These are phyloP conservation scores for Crotalus horridus DNA, from an alignment of 2,113 vertebrate species.

Conservation along the genomic window DNA sequence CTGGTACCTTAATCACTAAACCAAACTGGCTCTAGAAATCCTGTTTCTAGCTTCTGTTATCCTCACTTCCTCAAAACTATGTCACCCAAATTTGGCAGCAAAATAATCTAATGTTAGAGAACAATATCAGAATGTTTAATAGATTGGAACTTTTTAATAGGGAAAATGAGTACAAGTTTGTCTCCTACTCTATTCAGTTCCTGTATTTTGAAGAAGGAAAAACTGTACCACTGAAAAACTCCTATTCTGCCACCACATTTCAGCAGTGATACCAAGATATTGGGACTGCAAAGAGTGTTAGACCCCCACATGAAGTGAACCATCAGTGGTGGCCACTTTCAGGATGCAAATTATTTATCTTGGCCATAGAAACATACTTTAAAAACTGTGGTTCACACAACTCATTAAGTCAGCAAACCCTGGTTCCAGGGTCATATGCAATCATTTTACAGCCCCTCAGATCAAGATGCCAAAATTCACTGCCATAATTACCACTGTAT, in stretches of 20 bases:
- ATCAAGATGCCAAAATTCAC: background rate
- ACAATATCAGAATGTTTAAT: background rate
- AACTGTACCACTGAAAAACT: background rate
- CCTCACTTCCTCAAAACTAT: background rate
- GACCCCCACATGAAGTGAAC: background rate
- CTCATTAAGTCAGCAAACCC: background rate
- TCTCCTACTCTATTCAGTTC: background rate
- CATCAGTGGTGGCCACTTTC: background rate
- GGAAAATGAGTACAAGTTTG: background rate
- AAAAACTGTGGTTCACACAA: background rate
- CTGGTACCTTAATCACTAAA: background rate
- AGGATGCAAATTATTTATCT: background rate
- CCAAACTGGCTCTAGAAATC: background rate
- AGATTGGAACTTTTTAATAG: background rate
- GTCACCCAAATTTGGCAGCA: background rate
- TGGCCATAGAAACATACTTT: background rate
- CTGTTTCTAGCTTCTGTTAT: background rate
- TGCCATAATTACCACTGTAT: background rate
- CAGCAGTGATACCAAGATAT: background rate
- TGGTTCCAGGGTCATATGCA: background rate
- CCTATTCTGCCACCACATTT: background rate
- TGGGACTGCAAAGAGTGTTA: background rate
- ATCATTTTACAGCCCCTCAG: background rate
- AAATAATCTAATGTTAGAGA: background rate
- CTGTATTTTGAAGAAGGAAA: background rate